Evolutionary conservation across 2,113 vertebrate species (phyloP).

Genomic region (Trichomycterus rosablanca): DNA sequence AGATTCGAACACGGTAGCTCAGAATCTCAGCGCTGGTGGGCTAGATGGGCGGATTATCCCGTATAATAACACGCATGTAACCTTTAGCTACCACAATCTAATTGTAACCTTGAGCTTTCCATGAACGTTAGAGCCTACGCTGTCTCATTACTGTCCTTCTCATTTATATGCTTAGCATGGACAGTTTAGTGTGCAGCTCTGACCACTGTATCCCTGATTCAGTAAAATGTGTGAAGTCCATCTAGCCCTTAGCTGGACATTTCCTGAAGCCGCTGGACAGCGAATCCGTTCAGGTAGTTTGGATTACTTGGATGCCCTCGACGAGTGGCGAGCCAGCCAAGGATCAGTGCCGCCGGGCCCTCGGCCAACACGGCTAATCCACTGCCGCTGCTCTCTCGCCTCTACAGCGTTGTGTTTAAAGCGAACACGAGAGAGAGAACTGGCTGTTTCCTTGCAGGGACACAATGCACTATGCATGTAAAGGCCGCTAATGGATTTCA

Average conservation of each 20-base stretch:
- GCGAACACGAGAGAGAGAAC: constrained; percentile 32
- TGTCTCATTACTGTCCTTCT: too few species aligned
- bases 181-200: constrained; percentile 18
- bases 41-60: too few species aligned
- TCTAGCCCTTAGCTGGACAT: constrained; percentile 46
- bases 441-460: constrained; percentile 31
- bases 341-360: constrained; percentile 24
- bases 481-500: constrained; percentile 49
- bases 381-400: constrained; percentile 14
- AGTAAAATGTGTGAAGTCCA: constrained; percentile 42
- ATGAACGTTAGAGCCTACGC: too few species aligned
- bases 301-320: constrained; percentile 28
- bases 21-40: too few species aligned
- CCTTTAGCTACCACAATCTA: too few species aligned
- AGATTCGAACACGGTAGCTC: too few species aligned
- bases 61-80: too few species aligned
- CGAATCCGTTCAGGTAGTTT: constrained; percentile 30
- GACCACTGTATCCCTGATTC: constrained; percentile 30
- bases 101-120: too few species aligned
- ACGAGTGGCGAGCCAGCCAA: constrained; percentile 27
- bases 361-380: constrained; percentile 39
- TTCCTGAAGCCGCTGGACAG: constrained; percentile 37
- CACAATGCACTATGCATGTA: constrained; percentile 43
- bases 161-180: not conserved
- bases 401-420: constrained; percentile 32